Base-by-base conservation (phyloP, 1,140 invertebrate species). In the Rhyzopertha dominica region DNA sequence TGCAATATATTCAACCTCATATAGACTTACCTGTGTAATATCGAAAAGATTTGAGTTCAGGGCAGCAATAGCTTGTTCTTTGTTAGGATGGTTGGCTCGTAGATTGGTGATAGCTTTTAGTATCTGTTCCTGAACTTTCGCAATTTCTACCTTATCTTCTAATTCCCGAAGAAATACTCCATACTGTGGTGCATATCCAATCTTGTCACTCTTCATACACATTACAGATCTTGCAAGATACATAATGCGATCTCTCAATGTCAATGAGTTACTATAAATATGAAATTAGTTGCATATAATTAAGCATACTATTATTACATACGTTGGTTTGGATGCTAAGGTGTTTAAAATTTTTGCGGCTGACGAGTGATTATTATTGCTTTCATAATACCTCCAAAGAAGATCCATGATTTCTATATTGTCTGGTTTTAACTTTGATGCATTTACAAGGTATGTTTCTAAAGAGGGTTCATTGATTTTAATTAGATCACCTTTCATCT, bases 381-480 rank as follows among this genome's bases (percentile, higher is more conserved):
- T 86, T 65, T 98, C 94, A 61, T 98, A 95, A 66, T 88, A 95
- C 66, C 93, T 93, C 95, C 95, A 98, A 10, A 98, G 70, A 41
- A 98, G 72, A 67, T 98, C 92, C 30, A 90, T 77, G 4, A 88
- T 45, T n/a, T 77, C 74, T 1, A 84, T 67, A 46, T 77, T 74
- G 14, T 77, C 70, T 2, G 69, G 66, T 39, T 73, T 68, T 28
- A 68, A 63, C 26, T 68, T 59, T 1, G 76, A 69, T 43, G 76
- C 73, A 18, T 81, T 75, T 36, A 82, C 79, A 9, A 95, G 64
- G 60, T 88, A 95, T 24, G 78, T 75, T 61, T 93, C 89, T 26
- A 95, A 71, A 4, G 84, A 88, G n/a, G 85, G 77, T 39, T 89
- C 83, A 28, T 79, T 71, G 54, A 90, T 75, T 62, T 84, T 74